Percentiles rank a stretch among this genome's conserved stretches.
Conservation (phyloP, 2,113 vertebrate genomes). For the Ramphastos sulfuratus region DNA sequence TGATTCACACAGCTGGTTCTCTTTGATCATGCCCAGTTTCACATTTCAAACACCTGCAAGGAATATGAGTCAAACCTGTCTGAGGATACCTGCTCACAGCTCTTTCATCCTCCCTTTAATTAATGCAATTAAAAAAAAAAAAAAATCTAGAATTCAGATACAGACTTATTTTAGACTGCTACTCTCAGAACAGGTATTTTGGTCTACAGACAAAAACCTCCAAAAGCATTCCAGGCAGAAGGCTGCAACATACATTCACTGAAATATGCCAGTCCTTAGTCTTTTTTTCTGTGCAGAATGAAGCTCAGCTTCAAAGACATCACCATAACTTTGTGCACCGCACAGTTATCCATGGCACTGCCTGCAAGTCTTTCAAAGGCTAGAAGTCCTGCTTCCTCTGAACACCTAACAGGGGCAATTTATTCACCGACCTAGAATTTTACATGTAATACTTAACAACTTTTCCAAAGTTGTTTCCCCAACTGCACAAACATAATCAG, state of each 20-base stretch:
- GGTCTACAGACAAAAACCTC: background rate
- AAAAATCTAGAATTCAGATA: background rate
- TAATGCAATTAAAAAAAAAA: background rate
- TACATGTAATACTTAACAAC: background rate
- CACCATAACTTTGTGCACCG: background rate
- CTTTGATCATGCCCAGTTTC: background rate
- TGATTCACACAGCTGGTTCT: conserved; percentile 34
- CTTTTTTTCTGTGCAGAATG: background rate
- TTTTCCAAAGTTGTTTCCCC: conserved; percentile 40
- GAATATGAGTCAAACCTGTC: conserved; percentile 27
- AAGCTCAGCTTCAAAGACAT: background rate
- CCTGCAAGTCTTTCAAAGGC: background rate
- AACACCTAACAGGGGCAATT: background rate
- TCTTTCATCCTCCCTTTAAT: conserved; percentile 39
- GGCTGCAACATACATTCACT: background rate
- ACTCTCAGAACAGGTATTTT: background rate
- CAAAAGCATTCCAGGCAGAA: background rate
- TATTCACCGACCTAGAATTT: background rate
- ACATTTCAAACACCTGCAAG: conserved; percentile 11
- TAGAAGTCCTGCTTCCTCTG: background rate
- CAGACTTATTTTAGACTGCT: background rate
- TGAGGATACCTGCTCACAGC: background rate
- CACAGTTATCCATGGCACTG: background rate
- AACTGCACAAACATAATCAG: conserved; percentile 54
- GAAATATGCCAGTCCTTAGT: background rate